Evolutionary conservation across 2,888 invertebrate species (phyloP), one percentile per base, ranked within the genome.

Genomic region (Caenorhabditis becei): DNA sequence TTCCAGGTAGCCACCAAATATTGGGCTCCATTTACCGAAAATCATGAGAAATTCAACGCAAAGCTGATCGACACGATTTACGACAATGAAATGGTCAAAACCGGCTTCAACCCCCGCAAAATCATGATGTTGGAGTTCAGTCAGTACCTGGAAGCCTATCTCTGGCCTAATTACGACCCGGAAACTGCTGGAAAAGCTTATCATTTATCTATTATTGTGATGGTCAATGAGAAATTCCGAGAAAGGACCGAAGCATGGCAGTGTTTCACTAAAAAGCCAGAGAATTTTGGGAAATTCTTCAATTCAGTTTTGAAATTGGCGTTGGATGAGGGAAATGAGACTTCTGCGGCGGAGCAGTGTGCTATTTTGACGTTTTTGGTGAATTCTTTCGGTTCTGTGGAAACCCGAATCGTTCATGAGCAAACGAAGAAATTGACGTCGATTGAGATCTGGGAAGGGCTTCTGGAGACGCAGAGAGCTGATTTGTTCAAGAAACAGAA

Each of bases 181-280:
- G 94, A 94, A n/a, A 92, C 83, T 87, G 91, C 89, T 65, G 80
- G 83, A 32, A 69, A 77, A 23, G 82, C 86, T 1, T 97, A 97
- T 92, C 54, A 71, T 28, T 26, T 85, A 53, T 97, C 97, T 0
- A 96, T 99, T 84, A 95, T 97, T n/a, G 95, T 96, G 0, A 96
- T 99, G 96, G 94, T 98, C 56, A 99, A 99, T 93, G 98, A 99
- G 92, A 99, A 99, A 92, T 97, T 97, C 91, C 93, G 98, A 1
- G 99, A 99, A 92, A 93, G 98, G 66, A 97, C 78, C 18, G 96
- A 95, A 80, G 96, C 97, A 3, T 99, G 98, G 98, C 94, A 95
- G 93, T 95, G 95, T 87, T 80, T 77, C 18, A 16, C 54, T n/a
- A 63, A 77, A 16, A 37, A 58, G 2, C 83, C 90, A 0, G 83